Percentiles rank a stretch among this genome's conserved stretches.
phyloP scores from a whole-genome alignment of 2,888 invertebrate genomes.

The Sphaerophoria taeniata region DNA sequence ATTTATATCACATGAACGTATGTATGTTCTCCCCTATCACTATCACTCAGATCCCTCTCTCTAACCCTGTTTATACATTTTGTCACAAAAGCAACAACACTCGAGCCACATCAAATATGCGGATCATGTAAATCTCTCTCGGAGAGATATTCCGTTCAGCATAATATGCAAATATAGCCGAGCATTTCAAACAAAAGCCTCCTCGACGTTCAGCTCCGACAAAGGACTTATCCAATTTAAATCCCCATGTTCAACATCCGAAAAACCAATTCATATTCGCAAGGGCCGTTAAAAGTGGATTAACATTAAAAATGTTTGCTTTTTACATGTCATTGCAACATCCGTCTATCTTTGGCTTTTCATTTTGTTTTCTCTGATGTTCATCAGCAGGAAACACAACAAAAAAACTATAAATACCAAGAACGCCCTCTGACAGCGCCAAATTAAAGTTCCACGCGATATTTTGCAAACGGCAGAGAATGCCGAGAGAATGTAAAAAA shows the following conservation, averaged over 20 bases:
- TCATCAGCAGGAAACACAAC: slow-evolving; percentile 14
- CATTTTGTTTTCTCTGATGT: slow-evolving; percentile 40
- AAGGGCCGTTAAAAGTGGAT: slow-evolving; percentile 55
- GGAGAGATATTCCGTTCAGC: slow-evolving; percentile 1
- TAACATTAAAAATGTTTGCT: slow-evolving; percentile 67
- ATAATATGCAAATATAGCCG: slow-evolving; percentile 30
- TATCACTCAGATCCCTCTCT: slow-evolving; percentile 4
- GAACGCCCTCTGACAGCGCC: slow-evolving; percentile 56
- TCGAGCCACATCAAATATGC: slow-evolving; percentile 34
- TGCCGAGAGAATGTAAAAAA: slow-evolving; percentile 22
- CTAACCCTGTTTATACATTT: slow-evolving; percentile 6
- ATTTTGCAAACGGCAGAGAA: slow-evolving; percentile 24
- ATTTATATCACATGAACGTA: slow-evolving; percentile 10
- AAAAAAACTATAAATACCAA: not conserved
- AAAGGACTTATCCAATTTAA: slow-evolving; percentile 47
- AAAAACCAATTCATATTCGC: slow-evolving; percentile 57
- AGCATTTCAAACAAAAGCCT: slow-evolving; percentile 34
- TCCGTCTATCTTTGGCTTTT: slow-evolving; percentile 61
- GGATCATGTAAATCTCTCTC: slow-evolving; percentile 35
- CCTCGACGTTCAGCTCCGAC: slow-evolving; percentile 5
- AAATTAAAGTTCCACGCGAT: slow-evolving; percentile 34
- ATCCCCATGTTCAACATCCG: slow-evolving; percentile 29
- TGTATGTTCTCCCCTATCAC: not conserved
- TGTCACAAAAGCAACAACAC: slow-evolving; percentile 25
- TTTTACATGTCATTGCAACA: slow-evolving; percentile 62